Evolutionary conservation across 2,888 invertebrate species (phyloP).

Genomic region (Torymus aiolomorphi): DNA sequence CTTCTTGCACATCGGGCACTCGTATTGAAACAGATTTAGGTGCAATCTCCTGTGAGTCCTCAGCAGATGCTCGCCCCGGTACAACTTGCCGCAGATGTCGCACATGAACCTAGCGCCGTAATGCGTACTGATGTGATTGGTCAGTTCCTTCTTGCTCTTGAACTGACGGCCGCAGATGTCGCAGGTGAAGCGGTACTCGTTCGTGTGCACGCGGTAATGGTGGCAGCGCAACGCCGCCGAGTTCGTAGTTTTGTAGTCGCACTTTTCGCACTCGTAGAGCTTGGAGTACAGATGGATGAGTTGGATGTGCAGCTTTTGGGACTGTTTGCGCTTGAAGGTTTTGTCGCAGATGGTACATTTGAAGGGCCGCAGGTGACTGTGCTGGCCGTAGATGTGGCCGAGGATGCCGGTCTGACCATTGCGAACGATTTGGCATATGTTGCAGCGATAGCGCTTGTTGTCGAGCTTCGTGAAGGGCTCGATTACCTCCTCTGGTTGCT

Average conservation of each 20-base stretch:
- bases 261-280: slow-evolving; percentile 66
- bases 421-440: slow-evolving; percentile 19
- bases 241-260: slow-evolving; percentile 67
- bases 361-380: slow-evolving; percentile 66
- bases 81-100: slow-evolving; percentile 68
- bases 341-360: slow-evolving; percentile 65
- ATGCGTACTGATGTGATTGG: slow-evolving; percentile 66
- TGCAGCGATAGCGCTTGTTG: slow-evolving; percentile 13
- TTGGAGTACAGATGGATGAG: not conserved
- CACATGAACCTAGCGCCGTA: slow-evolving; percentile 65
- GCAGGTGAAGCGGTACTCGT: slow-evolving; percentile 66
- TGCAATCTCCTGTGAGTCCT: slow-evolving; percentile 65
- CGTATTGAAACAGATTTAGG: slow-evolving; percentile 64
- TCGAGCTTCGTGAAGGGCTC: slow-evolving; percentile 16
- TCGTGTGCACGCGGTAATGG: slow-evolving; percentile 53
- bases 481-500: not conserved
- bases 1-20: slow-evolving; percentile 66
- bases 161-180: slow-evolving; percentile 66
- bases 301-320: slow-evolving; percentile 10
- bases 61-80: slow-evolving; percentile 65
- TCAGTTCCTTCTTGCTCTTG: slow-evolving; percentile 67
- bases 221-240: slow-evolving; percentile 69
- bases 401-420: not conserved
- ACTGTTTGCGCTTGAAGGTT: slow-evolving; percentile 48
- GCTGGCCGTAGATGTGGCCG: slow-evolving; percentile 42